Percentiles rank a stretch among this genome's conserved stretches.
These are phyloP conservation scores for Rotaria magnacalcarata DNA, from an alignment of 2,888 invertebrate species.

Conservation along the genomic window DNA sequence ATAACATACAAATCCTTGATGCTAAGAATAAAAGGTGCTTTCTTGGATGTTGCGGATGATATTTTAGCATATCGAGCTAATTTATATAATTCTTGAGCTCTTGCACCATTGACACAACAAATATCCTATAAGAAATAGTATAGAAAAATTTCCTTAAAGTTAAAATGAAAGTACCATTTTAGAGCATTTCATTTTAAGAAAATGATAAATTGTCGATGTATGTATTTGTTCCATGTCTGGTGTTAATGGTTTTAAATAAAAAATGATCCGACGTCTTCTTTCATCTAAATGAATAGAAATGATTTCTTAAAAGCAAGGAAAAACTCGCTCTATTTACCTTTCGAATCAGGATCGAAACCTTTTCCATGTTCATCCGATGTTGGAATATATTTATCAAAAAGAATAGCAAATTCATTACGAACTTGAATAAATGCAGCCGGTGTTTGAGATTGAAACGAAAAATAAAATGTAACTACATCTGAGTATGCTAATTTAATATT, in stretches of 20 bases:
- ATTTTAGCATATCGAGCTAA: background rate
- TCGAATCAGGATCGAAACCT: background rate
- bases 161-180: background rate
- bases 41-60: background rate
- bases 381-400: constrained; percentile 24
- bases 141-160: background rate
- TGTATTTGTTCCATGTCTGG: background rate
- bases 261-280: background rate
- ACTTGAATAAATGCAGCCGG: constrained; percentile 23
- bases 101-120: background rate
- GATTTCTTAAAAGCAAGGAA: too few relatives aligned
- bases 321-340: background rate
- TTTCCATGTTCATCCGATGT: background rate
- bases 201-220: background rate
- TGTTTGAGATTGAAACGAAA: background rate
- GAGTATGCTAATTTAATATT: constrained; percentile 28
- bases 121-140: background rate
- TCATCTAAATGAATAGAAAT: background rate
- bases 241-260: constrained; percentile 1
- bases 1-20: background rate
- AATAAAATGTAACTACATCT: background rate
- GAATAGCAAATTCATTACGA: constrained; percentile 4
- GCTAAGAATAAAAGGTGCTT: background rate
- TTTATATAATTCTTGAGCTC: constrained; percentile 15
- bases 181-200: background rate